Percentiles rank a stretch among this genome's conserved stretches.
phyloP scores from a whole-genome alignment of 2,888 invertebrate species.

The Lithosia quadra region DNA sequence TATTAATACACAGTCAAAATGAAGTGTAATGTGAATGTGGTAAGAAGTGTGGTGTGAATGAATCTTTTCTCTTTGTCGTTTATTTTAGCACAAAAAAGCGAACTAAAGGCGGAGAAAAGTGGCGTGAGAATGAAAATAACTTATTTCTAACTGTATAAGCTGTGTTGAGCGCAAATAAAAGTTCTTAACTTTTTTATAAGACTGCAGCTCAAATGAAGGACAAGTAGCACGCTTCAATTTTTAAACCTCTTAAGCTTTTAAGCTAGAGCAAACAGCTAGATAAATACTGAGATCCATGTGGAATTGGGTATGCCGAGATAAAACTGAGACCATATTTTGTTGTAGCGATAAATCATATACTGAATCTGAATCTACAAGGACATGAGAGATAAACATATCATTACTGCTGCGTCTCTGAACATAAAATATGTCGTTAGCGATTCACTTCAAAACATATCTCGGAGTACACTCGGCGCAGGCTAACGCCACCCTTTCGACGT shows the following conservation, averaged over 20 bases:
- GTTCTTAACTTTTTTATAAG: no score
- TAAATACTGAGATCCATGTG: constrained; percentile 27
- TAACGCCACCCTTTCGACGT: constrained; percentile 37
- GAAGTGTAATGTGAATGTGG: no score
- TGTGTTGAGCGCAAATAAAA: no score
- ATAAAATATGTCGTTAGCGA: constrained; percentile 39
- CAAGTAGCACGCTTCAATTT: neutral
- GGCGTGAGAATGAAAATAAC: no score
- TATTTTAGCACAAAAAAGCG: no score
- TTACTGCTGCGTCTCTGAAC: constrained; percentile 25
- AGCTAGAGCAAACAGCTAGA: constrained; percentile 18
- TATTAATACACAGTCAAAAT: no score
- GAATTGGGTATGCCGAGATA: constrained; percentile 38
- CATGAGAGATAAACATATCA: constrained; percentile 50
- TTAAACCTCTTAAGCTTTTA: constrained; percentile 7
- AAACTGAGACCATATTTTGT: constrained; percentile 49
- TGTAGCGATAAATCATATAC: constrained; percentile 53
- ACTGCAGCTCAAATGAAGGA: no score
- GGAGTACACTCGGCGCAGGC: constrained; percentile 30
- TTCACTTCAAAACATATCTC: constrained; percentile 23
- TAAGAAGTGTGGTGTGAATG: no score
- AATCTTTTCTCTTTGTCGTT: no score
- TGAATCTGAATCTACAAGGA: constrained; percentile 49
- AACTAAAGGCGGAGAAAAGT: no score
- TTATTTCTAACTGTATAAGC: no score